phyloP scores from a whole-genome alignment of 23 tunicate species.

The Corella eumyota region DNA sequence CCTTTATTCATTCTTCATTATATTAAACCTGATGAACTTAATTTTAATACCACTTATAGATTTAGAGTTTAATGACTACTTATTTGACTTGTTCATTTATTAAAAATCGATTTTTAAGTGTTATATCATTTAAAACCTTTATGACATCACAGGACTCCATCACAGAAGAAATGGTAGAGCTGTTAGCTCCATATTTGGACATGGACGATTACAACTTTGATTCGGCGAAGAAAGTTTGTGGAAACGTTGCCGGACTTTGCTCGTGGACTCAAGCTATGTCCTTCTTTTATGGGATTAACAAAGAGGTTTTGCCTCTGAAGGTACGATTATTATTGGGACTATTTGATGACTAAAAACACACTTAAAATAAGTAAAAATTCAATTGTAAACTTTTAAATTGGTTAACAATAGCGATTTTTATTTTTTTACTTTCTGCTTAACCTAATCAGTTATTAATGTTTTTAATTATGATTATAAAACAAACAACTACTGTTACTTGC shows the following conservation, averaged over 20 bases:
- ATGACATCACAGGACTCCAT: slow-evolving; percentile 92
- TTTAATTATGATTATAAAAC: no score
- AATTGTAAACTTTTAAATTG: not conserved
- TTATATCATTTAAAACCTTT: no score
- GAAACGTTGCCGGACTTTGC: slow-evolving; percentile 92
- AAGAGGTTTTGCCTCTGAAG: slow-evolving; percentile 94
- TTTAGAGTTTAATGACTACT: not conserved
- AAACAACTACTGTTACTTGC: no score
- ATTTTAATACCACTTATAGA: not conserved
- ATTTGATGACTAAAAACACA: no score
- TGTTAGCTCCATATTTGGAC: slow-evolving; percentile 70
- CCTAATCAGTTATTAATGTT: no score
- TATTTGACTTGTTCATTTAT: no score
- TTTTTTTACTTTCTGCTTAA: no score
- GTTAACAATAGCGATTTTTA: not conserved
- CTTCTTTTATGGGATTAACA: slow-evolving; percentile 87
- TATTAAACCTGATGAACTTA: not conserved
- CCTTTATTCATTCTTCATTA: not conserved
- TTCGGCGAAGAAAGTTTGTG: slow-evolving; percentile 94
- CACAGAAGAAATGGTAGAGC: slow-evolving; percentile 87
- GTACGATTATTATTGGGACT: no score
- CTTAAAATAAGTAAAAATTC: not conserved
- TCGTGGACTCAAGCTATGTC: slow-evolving; percentile 98
- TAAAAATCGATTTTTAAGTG: no score
- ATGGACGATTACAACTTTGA: slow-evolving; percentile 97